Conservation (phyloP, 92 coral and sea anemone species). For the Chrysogorgia sp. region DNA sequence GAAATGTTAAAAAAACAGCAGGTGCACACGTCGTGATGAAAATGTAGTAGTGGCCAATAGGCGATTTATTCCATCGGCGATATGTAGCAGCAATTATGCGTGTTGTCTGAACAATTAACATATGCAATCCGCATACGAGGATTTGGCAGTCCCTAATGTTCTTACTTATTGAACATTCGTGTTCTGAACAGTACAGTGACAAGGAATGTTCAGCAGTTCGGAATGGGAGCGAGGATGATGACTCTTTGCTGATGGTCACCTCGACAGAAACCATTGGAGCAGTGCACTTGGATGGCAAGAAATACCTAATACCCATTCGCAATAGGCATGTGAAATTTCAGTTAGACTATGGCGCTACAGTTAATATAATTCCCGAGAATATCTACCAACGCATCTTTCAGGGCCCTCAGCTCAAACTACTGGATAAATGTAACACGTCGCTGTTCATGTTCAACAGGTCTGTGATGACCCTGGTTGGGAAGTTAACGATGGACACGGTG, state of each 20-base stretch:
- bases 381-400: slow-evolving; percentile 20
- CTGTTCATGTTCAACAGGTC: slow-evolving; percentile 42
- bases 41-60: too few relatives aligned
- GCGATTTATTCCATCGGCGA: too few relatives aligned
- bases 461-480: slow-evolving; percentile 36
- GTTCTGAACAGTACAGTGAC: too few relatives aligned
- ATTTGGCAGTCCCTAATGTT: too few relatives aligned
- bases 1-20: too few relatives aligned
- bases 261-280: slow-evolving; percentile 11
- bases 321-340: slow-evolving; percentile 50
- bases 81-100: too few relatives aligned
- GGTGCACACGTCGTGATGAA: too few relatives aligned
- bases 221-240: slow-evolving; percentile 40
- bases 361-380: slow-evolving; percentile 28
- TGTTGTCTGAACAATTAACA: too few relatives aligned
- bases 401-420: slow-evolving; percentile 1
- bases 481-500: slow-evolving; percentile 9
- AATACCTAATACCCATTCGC: slow-evolving; percentile 41
- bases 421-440: slow-evolving; percentile 5
- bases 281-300: not conserved
- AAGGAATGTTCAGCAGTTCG: too few relatives aligned
- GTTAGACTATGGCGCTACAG: slow-evolving; percentile 43
- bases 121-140: too few relatives aligned
- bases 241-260: slow-evolving; percentile 39
- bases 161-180: too few relatives aligned